Percentiles rank a stretch among this genome's conserved stretches.
Conservation (phyloP, 2,113 vertebrate genomes). For the Pygoscelis adeliae region DNA sequence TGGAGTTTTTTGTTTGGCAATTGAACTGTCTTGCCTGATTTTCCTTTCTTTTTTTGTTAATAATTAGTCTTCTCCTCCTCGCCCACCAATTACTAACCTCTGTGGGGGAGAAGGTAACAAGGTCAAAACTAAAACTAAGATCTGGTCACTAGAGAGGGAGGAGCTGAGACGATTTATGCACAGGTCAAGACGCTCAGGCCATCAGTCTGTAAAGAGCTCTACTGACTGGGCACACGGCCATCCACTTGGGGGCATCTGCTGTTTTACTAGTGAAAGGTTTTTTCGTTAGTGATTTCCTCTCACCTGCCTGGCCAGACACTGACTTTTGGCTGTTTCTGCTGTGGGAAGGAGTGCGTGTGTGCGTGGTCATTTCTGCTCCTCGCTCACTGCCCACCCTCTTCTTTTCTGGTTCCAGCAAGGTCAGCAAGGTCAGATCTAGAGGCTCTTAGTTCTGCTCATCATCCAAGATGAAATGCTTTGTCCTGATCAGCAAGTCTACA, state of each 20-base stretch:
- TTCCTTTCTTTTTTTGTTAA: not conserved
- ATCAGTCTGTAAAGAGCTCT: not conserved
- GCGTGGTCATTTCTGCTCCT: not conserved
- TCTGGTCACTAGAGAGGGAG: not conserved
- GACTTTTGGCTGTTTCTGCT: not conserved
- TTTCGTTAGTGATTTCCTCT: not conserved
- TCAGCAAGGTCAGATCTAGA: not conserved
- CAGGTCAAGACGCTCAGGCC: not conserved
- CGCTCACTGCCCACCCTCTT: not conserved
- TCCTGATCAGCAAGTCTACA: not conserved
- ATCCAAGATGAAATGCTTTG: not conserved
- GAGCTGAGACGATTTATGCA: not conserved
- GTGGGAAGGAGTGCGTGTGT: rapidly evolving
- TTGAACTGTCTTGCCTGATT: not conserved
- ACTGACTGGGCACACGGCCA: not conserved
- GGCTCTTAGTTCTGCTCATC: not conserved
- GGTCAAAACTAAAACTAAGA: not conserved
- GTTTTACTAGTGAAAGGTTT: not conserved
- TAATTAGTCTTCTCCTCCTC: not conserved
- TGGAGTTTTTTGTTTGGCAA: not conserved
- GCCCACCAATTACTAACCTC: not conserved
- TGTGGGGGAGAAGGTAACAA: not conserved
- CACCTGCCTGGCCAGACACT: not conserved
- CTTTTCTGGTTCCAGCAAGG: not conserved
- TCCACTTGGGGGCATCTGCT: rapidly evolving